Conservation (phyloP, 2,113 vertebrate species). For the Ptilonorhynchus violaceus region DNA sequence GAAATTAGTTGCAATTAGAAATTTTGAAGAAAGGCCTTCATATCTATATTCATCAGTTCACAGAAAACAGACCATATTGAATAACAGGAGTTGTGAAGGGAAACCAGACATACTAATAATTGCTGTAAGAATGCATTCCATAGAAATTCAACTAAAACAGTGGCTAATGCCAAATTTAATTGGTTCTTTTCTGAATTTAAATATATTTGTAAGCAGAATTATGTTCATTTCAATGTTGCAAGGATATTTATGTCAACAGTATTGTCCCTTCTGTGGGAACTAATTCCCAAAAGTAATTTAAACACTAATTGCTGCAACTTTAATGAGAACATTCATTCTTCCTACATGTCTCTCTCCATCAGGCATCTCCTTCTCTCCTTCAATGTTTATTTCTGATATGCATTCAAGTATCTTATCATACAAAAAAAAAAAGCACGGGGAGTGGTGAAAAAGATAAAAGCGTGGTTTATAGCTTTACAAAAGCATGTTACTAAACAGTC, state of each 20-base stretch:
- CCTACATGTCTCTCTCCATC: neutral
- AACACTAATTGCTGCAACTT: neutral
- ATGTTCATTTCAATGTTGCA: neutral
- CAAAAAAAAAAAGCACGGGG: neutral
- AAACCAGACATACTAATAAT: neutral
- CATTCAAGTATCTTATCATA: neutral
- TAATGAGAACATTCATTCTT: neutral
- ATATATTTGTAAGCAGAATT: neutral
- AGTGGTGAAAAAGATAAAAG: neutral
- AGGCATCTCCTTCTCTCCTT: neutral
- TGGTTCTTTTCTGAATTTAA: neutral
- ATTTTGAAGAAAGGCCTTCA: neutral
- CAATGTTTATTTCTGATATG: neutral
- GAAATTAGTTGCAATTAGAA: neutral
- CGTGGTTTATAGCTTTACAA: neutral
- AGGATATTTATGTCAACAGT: neutral
- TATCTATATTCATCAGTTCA: neutral
- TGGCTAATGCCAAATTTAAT: neutral
- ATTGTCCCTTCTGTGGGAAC: neutral
- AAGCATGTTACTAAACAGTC: neutral
- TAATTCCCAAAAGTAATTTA: constrained; percentile 20
- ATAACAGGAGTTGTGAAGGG: neutral
- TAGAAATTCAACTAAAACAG: neutral
- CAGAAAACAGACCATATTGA: neutral
- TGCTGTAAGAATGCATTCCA: neutral